Evolutionary conservation across 1,140 invertebrate genomes (phyloP), one percentile per base, ranked within the genome.

Genomic region (Thaumatotibia leucotreta): DNA sequence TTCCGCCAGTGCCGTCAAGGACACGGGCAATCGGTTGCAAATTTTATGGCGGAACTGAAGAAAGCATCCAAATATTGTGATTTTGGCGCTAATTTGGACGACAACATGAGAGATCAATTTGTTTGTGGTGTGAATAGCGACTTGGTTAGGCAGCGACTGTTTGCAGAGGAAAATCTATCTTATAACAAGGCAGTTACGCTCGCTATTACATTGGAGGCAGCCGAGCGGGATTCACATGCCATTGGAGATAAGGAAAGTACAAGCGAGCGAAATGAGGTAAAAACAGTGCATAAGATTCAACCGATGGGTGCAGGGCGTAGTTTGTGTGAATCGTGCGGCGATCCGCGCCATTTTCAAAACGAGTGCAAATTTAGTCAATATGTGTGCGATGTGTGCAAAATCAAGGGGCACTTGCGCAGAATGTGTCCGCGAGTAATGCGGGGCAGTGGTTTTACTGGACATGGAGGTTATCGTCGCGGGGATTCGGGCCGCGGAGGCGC

Each of bases 51-150:
- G 2, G 54, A 66, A 17, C 24, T 66, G 22, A 66, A 66, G 20
- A 66, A 61, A 11, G 2, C 58, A 17, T 6, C 65, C 2, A 22
- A 49, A 61, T 20, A 20, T n/a, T 66, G 65, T 61, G 52, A 66
- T 9, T 66, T 66, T 29, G 17, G 27, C 5, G 1, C 52, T 2
- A 17, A 1, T 2, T 23, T 66, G 11, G 54, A 66, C 14, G 65
- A 66, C 4, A 66, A 61, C 17, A 31, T 66, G n/a, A 50, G 65
- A 2, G 65, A 66, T 49, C 65, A 61, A 61, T 49, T 66, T 8
- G 65, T 66, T 23, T 66, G 65, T 66, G 65, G 65, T 2, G 10
- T 61, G 11, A 27, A 14, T 10, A 66, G 54, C 20, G 65, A 63
- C 5, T 22, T 11, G 10, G 14, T 23, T 17, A 9, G 61, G 14